Evolutionary conservation across 2,113 vertebrate species (phyloP).

Genomic region (Lota lota): DNA sequence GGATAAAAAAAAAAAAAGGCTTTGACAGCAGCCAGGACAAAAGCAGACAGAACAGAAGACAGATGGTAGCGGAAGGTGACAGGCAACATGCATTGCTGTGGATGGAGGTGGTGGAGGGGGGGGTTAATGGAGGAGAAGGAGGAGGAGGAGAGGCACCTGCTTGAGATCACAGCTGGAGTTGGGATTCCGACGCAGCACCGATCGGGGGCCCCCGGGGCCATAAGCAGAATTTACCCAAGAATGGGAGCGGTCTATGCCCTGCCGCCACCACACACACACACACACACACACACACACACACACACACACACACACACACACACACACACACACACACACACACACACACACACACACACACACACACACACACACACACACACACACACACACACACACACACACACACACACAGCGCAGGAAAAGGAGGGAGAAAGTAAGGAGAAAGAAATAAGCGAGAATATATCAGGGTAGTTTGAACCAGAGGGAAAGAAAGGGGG

Average conservation of each 20-base stretch:
- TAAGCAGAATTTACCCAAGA: slow-evolving; percentile 96
- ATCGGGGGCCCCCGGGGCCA: slow-evolving; percentile 87
- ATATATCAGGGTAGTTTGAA: neutral
- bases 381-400: slow-evolving; percentile 15
- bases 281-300: slow-evolving; percentile 56
- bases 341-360: neutral
- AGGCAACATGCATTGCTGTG: neutral
- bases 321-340: slow-evolving; percentile 44
- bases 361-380: no score
- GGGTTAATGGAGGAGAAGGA: slow-evolving; percentile 7
- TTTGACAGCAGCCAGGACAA: neutral
- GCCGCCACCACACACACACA: slow-evolving; percentile 62
- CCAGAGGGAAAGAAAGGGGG: slow-evolving; percentile 11
- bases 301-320: slow-evolving; percentile 41
- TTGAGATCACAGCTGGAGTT: slow-evolving; percentile 86
- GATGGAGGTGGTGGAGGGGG: neutral
- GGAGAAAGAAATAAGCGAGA: slow-evolving; percentile 11
- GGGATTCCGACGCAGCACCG: slow-evolving; percentile 84
- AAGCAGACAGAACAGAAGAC: slow-evolving; percentile 6
- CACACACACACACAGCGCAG: slow-evolving; percentile 47
- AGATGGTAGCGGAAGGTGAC: slow-evolving; percentile 1
- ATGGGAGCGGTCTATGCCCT: slow-evolving; percentile 93
- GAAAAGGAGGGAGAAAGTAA: slow-evolving; percentile 41
- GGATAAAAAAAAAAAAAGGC: slow-evolving; percentile 11
- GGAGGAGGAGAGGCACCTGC: slow-evolving; percentile 78